phyloP scores from a whole-genome alignment of 1,140 invertebrate genomes.

The Drosophila nigrodunni region DNA sequence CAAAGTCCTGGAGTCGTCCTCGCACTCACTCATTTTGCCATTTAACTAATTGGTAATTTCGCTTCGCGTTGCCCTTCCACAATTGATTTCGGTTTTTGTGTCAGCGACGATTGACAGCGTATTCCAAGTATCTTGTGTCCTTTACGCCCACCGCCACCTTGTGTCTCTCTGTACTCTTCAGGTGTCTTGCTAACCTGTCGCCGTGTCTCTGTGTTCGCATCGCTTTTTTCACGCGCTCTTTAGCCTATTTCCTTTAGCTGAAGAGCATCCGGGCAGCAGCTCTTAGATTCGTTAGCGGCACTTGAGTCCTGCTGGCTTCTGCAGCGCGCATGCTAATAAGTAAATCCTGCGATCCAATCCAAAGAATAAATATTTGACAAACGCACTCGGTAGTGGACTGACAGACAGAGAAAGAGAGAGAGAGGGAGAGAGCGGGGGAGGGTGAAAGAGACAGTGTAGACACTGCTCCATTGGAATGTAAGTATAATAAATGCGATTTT shows the following conservation, averaged over 20 bases:
- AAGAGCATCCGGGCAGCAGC: conserved; percentile 41
- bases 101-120: conserved; percentile 70
- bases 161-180: no score
- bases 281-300: conserved; percentile 61
- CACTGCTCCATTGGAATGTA: conserved; percentile 64
- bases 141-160: background rate
- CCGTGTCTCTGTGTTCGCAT: conserved; percentile 16
- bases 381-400: conserved; percentile 54
- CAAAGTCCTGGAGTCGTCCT: conserved; percentile 29
- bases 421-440: conserved; percentile 3
- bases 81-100: conserved; percentile 76
- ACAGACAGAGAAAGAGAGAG: background rate
- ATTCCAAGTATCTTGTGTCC: background rate
- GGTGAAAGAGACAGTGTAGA: background rate
- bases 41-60: conserved; percentile 80
- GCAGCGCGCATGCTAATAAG: conserved; percentile 81
- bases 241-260: conserved; percentile 71
- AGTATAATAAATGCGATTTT: conserved; percentile 83
- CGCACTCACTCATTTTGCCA: conserved; percentile 76
- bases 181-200: conserved; percentile 39
- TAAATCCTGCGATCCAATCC: conserved; percentile 82
- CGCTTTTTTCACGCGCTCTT: conserved; percentile 72
- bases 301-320: conserved; percentile 39
- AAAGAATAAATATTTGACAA: conserved; percentile 83
- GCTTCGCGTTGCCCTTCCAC: conserved; percentile 58